Percentiles rank a stretch among this genome's conserved stretches.
These are phyloP conservation scores for Trachelus troglodyta DNA, from an alignment of 2,888 invertebrate species.

Conservation along the genomic window DNA sequence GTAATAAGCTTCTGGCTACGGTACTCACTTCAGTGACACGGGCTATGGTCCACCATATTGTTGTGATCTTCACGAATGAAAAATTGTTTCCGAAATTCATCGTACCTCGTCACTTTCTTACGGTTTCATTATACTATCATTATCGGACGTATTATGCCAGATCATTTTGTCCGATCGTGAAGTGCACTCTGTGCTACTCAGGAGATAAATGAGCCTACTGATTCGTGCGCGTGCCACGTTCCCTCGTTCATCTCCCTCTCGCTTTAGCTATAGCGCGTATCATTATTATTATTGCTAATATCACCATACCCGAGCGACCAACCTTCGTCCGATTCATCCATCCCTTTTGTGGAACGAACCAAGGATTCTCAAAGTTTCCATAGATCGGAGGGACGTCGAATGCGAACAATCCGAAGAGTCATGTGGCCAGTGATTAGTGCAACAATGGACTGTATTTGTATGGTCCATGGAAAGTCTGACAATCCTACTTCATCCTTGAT, in stretches of 20 bases:
- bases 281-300: background rate
- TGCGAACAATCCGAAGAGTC: conserved; percentile 17
- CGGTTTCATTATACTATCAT: background rate
- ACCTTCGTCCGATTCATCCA: background rate
- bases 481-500: background rate
- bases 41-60: too few relatives aligned
- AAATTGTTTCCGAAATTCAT: background rate
- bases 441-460: conserved; percentile 17
- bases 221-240: conserved; percentile 19
- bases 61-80: background rate
- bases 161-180: conserved; percentile 7
- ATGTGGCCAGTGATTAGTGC: conserved; percentile 21
- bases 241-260: conserved; percentile 4
- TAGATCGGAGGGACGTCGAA: background rate
- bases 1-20: background rate
- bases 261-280: background rate
- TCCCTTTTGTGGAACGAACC: background rate
- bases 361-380: background rate
- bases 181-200: background rate
- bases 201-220: conserved; percentile 16
- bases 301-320: background rate
- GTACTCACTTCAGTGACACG: background rate
- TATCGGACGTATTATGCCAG: background rate
- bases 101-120: conserved; percentile 1
- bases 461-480: background rate